Evolutionary conservation across 2,888 invertebrate genomes (phyloP), one percentile per base, ranked within the genome.

Genomic region (Thecocarcelia acutangulata): DNA sequence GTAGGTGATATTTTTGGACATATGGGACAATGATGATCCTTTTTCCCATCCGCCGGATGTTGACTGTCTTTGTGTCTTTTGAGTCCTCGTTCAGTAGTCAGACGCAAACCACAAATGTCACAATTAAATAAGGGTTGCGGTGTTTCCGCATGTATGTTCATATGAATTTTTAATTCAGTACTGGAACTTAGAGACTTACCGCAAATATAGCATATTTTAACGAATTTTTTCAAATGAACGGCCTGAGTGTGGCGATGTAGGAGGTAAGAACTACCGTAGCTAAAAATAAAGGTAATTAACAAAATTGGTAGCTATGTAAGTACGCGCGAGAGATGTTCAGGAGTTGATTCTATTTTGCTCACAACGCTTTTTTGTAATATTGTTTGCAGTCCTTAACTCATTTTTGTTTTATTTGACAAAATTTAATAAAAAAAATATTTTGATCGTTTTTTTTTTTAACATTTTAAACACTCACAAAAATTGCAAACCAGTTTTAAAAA

Each of bases 1-100:
- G 89, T 90, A 2, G 90, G 89, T 3, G 90, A 88, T 8, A 88
- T 84, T 81, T 90, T 90, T 17, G 87, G 88, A 63, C 90, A 90
- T 3, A 87, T 83, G 24, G 84, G 86, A 83, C 90, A 90, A 2
- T 86, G 86, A 76, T 89, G 86, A 11, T 86, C 81, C 72, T 85
- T 86, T 1, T 87, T 86, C 3, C 85, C 85, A 40, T 86, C 88
- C 19, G 86, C 86, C 72, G 90, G 90, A 0, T 89, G 87, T 0
- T 86, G 84, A 59, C 88, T 84, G 72, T 89, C 89, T 73, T 89
- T 89, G 75, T 88, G 89, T 0, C 89, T 69, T 24, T 87, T 88
- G 13, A 89, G 87, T 61, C 89, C 88, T 69, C 89, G 87, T 76
- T 90, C 89, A 17, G 54, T 69, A 9, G 73, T 44, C 88, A 87